Base-by-base conservation (phyloP, 2,113 vertebrate genomes). In the Ceyx cyanopectus region DNA sequence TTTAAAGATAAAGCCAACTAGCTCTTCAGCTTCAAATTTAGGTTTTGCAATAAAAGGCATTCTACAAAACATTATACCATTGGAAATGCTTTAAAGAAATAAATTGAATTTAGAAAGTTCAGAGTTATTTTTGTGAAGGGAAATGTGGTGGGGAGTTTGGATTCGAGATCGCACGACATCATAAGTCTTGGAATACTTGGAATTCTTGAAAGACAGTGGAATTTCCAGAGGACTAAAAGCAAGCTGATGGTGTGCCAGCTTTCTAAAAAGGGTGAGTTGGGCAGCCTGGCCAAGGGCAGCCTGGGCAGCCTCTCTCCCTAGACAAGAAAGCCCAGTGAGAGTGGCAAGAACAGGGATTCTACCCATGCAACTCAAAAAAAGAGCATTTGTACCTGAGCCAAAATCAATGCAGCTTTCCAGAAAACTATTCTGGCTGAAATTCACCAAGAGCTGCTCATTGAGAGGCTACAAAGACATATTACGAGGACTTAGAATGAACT, bases 91-190 rank as follows among this genome's bases (percentile, higher is more conserved):
- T 96, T 89, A 93, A 93, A 96, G 95, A 87, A 94, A 94, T 94
- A 96, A 96, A 96, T 94, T 96, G 91, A 96, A 96, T 96, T 96
- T 93, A 92, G 87, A 91, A 93, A 95, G 89, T 95, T 95, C 89
- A 56, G 89, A 82, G 92, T 92, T 96, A 95, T 95, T 96, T 96
- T 95, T 96, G 95, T 57, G 87, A 96, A 94, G 91, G 92, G 92
- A 96, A 96, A 95, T 95, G 95, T 80, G 89, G 96, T 95, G 93
- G 81, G 43, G 91, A 95, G 89, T 89, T 96, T 96, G 95, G 94
- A 96, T 74, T 91, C 29, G 0, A 87, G 81, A 95, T 85, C 3
- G 85, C 96, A 96, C 96, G 89, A 93, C 94, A 95, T 94, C 63
- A 51, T 93, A 91, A 94, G 89, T 80, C 91, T 93, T 87, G 68